A percentile compares a stretch with the other conserved stretches of the same genome.
These are phyloP conservation scores for Drosophila pegasa DNA, from an alignment of 2,888 invertebrate species.

Conservation along the genomic window DNA sequence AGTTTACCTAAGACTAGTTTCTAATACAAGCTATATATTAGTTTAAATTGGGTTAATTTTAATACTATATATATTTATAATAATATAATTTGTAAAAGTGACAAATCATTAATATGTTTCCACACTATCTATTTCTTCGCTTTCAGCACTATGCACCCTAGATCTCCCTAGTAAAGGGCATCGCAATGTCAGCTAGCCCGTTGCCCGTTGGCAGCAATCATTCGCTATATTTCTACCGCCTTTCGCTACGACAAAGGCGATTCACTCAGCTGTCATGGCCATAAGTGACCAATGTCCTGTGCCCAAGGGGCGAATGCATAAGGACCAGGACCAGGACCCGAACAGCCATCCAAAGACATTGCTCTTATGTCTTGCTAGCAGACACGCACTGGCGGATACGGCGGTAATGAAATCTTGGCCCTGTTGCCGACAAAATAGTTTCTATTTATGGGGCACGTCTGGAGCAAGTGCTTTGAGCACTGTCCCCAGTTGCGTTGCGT, in stretches of 20 bases:
- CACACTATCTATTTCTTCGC: conserved; percentile 8
- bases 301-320: neutral
- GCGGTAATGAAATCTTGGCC: conserved; percentile 41
- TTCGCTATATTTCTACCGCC: neutral
- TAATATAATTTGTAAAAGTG: neutral
- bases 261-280: conserved; percentile 50
- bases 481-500: conserved; percentile 47
- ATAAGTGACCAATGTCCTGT: conserved; percentile 44
- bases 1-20: too few relatives aligned
- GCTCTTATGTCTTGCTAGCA: conserved; percentile 35
- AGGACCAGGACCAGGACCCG: conserved; percentile 4
- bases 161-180: conserved; percentile 17
- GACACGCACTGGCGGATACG: conserved; percentile 31
- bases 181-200: conserved; percentile 21
- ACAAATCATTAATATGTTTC: neutral
- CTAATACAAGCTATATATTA: neutral
- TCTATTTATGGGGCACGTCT: conserved; percentile 56
- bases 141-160: neutral
- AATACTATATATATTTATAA: neutral
- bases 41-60: neutral
- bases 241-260: conserved; percentile 21
- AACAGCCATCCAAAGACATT: conserved; percentile 19
- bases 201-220: conserved; percentile 4
- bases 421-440: conserved; percentile 48
- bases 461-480: conserved; percentile 22